A percentile compares a stretch with the other conserved stretches of the same genome.
phyloP scores from a whole-genome alignment of 2,888 invertebrate species.

The Tiliacea aurago region DNA sequence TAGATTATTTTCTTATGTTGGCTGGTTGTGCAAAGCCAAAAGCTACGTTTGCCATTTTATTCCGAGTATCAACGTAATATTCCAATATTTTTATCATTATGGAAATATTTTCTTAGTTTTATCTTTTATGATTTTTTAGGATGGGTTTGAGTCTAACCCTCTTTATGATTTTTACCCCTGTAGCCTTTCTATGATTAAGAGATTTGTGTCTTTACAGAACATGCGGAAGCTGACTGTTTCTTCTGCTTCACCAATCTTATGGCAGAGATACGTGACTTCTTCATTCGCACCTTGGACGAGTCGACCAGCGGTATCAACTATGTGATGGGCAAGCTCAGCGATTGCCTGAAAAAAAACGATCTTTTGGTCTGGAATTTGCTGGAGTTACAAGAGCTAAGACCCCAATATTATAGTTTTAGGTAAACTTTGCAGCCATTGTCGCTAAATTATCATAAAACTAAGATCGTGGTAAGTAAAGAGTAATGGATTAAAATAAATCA shows the following conservation, averaged over 20 bases:
- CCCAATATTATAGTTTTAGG: constrained; percentile 99
- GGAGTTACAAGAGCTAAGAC: constrained; percentile 96
- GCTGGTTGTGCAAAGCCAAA: neutral
- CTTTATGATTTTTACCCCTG: neutral
- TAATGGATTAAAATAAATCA: neutral
- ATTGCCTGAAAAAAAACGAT: constrained; percentile 94
- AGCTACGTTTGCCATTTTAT: neutral
- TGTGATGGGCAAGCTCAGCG: constrained; percentile 96
- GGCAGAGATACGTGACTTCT: constrained; percentile 99
- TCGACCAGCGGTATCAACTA: constrained; percentile 97
- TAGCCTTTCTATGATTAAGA: neutral
- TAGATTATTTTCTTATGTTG: neutral
- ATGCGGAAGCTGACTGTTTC: constrained; percentile 99
- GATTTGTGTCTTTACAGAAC: constrained; percentile 88
- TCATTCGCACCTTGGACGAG: constrained; percentile 98
- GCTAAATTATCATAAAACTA: neutral
- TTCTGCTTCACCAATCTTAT: constrained; percentile 99
- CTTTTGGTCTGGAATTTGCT: constrained; percentile 94
- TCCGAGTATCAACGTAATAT: neutral
- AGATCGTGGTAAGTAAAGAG: neutral
- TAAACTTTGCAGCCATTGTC: constrained; percentile 70
- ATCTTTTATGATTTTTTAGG: no score
- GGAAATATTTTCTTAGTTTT: neutral
- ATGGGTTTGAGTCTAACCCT: no score
- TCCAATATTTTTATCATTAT: neutral